These are phyloP conservation scores for Gorilla gorilla DNA, from an alignment of 2,113 vertebrate species.

Conservation along the genomic window DNA sequence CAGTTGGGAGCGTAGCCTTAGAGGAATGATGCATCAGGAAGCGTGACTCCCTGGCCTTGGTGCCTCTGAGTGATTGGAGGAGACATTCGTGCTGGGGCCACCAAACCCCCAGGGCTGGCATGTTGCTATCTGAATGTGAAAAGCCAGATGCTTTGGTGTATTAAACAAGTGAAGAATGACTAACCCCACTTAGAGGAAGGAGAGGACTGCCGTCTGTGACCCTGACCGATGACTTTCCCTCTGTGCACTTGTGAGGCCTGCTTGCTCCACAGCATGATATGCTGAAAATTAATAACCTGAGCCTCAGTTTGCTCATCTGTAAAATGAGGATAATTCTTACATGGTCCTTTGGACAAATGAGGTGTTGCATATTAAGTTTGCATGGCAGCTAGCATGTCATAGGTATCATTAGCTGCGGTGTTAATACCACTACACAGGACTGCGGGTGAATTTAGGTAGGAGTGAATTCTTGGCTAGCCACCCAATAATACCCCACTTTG, in stretches of 20 bases:
- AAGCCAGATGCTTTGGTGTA: neutral
- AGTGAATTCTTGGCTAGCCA: neutral
- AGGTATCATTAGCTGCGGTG: neutral
- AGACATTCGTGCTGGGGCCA: neutral
- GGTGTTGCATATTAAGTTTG: neutral
- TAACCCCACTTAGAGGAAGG: neutral
- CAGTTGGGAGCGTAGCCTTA: too few relatives aligned
- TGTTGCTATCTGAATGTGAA: neutral
- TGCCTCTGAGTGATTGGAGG: neutral
- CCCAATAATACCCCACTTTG: neutral
- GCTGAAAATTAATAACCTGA: neutral
- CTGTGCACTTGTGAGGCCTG: neutral
- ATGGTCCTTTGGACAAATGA: neutral
- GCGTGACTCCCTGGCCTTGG: neutral
- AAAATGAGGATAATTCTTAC: neutral
- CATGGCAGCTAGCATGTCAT: neutral
- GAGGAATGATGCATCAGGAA: neutral
- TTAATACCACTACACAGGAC: neutral
- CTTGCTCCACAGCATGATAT: neutral
- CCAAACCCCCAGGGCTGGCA: neutral
- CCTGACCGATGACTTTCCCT: neutral
- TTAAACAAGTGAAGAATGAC: neutral
- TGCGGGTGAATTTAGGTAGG: neutral
- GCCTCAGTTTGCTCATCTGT: neutral
- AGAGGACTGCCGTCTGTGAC: neutral